Conservation (phyloP, 2,888 invertebrate species). For the Perizoma affinitatum region DNA sequence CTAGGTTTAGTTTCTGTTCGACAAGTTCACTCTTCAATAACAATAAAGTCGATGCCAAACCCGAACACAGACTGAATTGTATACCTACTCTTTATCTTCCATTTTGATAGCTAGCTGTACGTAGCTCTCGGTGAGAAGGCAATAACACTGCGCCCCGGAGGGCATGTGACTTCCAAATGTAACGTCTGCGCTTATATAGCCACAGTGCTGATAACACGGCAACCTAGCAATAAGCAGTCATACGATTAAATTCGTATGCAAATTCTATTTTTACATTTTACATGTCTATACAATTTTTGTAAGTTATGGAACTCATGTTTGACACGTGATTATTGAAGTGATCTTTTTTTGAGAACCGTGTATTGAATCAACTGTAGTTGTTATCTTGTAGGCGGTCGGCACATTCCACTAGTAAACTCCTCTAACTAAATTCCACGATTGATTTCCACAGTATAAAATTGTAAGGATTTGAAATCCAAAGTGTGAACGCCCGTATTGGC, state of each 20-base stretch:
- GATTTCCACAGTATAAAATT: conserved; percentile 78
- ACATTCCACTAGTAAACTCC: conserved; percentile 82
- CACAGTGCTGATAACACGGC: conserved; percentile 58
- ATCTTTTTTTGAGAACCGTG: conserved; percentile 84
- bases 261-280: conserved; percentile 84
- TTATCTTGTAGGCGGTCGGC: conserved; percentile 82
- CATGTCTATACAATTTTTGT: conserved; percentile 84
- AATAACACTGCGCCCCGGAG: conserved; percentile 31
- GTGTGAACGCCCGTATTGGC: conserved; percentile 76
- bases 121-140: conserved; percentile 37
- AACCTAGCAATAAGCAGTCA: conserved; percentile 83
- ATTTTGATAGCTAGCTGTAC: conserved; percentile 48
- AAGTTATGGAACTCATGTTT: conserved; percentile 76
- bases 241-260: conserved; percentile 58
- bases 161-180: conserved; percentile 46
- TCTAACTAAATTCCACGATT: conserved; percentile 79
- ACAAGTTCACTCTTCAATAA: conserved; percentile 52
- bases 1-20: conserved; percentile 47
- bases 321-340: conserved; percentile 75
- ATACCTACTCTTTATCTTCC: conserved; percentile 73
- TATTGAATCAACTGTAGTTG: conserved; percentile 79
- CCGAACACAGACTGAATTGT: conserved; percentile 78
- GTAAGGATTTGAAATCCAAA: conserved; percentile 78
- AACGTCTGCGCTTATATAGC: conserved; percentile 44
- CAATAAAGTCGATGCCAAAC: conserved; percentile 79